Conservation (phyloP, 2,113 vertebrate genomes). For the Murina feae region DNA sequence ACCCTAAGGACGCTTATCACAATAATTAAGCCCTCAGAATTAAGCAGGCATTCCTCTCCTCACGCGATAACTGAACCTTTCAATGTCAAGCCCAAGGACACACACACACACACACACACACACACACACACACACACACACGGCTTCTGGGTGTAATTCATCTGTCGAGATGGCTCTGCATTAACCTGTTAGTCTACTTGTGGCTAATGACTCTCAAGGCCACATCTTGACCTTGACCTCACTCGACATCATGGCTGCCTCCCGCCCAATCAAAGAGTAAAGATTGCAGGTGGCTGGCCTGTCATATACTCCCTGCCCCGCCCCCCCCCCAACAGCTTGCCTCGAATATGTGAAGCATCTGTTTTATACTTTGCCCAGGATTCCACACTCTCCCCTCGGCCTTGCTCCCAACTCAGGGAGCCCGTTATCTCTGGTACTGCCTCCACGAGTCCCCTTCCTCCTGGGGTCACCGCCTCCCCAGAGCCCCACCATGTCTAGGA, state of each 20-base stretch:
- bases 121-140: neutral
- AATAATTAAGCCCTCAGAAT: conserved; percentile 28
- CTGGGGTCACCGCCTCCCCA: neutral
- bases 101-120: neutral
- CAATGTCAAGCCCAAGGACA: conserved; percentile 50
- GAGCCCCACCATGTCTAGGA: neutral
- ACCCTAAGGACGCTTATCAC: neutral
- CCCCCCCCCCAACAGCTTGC: neutral
- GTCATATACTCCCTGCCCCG: neutral
- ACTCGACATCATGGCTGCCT: neutral
- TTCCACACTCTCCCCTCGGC: neutral
- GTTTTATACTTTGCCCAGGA: neutral
- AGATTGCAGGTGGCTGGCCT: neutral
- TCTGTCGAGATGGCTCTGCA: conserved; percentile 40
- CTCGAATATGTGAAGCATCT: neutral
- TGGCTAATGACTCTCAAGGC: conserved; percentile 37
- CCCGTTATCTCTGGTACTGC: neutral
- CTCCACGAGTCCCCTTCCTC: neutral
- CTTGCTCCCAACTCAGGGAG: neutral
- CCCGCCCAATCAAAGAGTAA: neutral
- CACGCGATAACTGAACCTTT: conserved; percentile 33
- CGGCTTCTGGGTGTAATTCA: conserved; percentile 1
- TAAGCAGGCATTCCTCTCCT: conserved; percentile 22
- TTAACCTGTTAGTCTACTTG: conserved; percentile 32
- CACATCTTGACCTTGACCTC: conserved; percentile 15